Evolutionary conservation across 2,888 invertebrate species (phyloP), one percentile per base, ranked within the genome.

Genomic region (Hedychridium roseum): DNA sequence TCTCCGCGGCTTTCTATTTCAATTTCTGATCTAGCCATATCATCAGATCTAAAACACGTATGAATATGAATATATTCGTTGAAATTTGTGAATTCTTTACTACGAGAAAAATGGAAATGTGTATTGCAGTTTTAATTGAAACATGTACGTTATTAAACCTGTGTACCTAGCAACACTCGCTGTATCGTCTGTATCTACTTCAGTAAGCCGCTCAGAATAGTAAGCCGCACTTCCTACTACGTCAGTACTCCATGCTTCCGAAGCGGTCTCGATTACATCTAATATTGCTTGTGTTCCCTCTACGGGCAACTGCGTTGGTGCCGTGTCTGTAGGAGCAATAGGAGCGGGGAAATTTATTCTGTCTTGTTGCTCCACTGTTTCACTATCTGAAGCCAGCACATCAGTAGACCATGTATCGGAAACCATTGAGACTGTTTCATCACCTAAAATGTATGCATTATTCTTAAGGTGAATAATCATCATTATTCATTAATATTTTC

Each of bases 371-470:
- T 95, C 96, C 31, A 94, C 86, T 12, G 92, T 92, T 81, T 98
- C 98, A 7, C 94, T 95, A 80, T 98, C 98, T 43, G 95, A 96
- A 0, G 97, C 97, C 44, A 97, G 80, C 35, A 98, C 98, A 80
- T 98, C 98, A 0, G 98, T 98, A 63, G 96, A 96, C 98, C 98
- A 98, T 1, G 97, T 97, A 78, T 99, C 98, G 35, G 96, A 96
- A 65, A 98, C 96, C 71, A 97, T 89, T 26, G 97, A 97, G 65
- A 96, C 90, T 0, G 96, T 96, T 80, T 98, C 98, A 78, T 97
- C 97, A 1, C 92, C 92, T 74, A n/a, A n/a, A n/a, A n/a, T n/a
- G n/a, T n/a, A n/a, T n/a, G n/a, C n/a, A n/a, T n/a, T n/a, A n/a
- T n/a, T n/a, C n/a, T n/a, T n/a, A n/a, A 37, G 39, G 44, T 53